Evolutionary conservation across 2,797 vertebrate genomes (phyloP).

Genomic region (Syncerus caffer): DNA sequence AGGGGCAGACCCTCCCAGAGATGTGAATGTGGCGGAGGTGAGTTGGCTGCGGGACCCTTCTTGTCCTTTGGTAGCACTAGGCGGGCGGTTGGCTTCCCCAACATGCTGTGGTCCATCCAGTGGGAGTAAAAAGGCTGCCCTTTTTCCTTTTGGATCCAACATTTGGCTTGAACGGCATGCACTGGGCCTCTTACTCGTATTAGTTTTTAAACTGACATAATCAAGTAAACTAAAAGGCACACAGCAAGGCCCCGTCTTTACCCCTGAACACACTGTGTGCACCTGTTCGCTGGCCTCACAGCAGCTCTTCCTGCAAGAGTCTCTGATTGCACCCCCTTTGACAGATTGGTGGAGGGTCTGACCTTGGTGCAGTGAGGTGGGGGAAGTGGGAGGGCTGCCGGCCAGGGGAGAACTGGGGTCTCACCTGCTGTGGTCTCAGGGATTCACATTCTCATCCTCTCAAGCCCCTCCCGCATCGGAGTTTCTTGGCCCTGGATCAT

Average conservation of each 20-base stretch:
- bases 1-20: too few relatives aligned
- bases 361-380: not conserved
- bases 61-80: not conserved
- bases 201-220: not conserved
- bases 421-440: not conserved
- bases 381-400: not conserved
- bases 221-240: not conserved
- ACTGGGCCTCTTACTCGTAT: not conserved
- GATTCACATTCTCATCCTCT: not conserved
- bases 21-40: not conserved
- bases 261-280: not conserved
- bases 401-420: not conserved
- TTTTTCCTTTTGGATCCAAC: not conserved
- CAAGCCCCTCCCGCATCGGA: not conserved
- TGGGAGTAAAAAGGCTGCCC: too few relatives aligned
- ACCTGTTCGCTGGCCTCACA: not conserved
- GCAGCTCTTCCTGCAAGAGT: not conserved
- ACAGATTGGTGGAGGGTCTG: not conserved
- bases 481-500: not conserved
- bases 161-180: not conserved
- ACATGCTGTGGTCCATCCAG: not conserved
- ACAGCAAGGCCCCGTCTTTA: not conserved
- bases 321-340: not conserved
- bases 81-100: fast-evolving
- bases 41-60: not conserved